Conservation (phyloP, 2,113 vertebrate genomes). For the Gymnorhina tibicen region DNA sequence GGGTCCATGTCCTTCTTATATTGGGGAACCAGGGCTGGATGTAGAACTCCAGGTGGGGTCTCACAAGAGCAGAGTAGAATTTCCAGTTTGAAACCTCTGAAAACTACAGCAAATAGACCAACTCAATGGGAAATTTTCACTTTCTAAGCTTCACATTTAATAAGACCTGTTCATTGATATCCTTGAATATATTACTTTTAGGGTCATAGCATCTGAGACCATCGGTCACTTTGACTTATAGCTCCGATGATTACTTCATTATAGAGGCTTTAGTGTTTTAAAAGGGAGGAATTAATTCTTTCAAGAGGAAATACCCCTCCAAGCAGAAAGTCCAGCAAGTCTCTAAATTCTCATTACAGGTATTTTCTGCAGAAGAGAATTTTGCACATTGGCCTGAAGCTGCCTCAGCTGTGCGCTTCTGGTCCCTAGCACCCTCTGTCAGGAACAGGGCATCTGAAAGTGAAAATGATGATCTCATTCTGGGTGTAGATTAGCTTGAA, state of each 20-base stretch:
- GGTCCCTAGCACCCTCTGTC: not conserved
- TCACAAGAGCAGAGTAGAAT: not conserved
- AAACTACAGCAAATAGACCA: not conserved
- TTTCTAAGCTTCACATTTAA: not conserved
- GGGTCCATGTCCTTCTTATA: not conserved
- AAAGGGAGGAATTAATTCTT: not conserved
- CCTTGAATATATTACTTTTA: not conserved
- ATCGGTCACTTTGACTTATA: not conserved
- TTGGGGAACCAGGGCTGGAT: not conserved
- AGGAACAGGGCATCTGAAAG: not conserved
- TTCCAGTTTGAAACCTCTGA: not conserved
- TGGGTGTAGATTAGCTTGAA: slow-evolving; percentile 7
- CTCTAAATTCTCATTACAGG: not conserved
- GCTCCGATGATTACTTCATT: not conserved
- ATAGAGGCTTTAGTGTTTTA: not conserved
- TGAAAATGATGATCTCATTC: not conserved
- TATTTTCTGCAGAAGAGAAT: not conserved
- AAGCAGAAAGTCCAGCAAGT: not conserved
- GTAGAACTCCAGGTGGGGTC: not conserved
- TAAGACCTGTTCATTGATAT: not conserved
- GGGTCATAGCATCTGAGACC: not conserved
- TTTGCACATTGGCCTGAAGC: not conserved
- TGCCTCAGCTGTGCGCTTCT: not conserved
- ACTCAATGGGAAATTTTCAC: not conserved
- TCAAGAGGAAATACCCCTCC: not conserved